Evolutionary conservation across 2,797 vertebrate genomes (phyloP), one percentile per base, ranked within the genome.

Genomic region (Rhynchotus rufescens): DNA sequence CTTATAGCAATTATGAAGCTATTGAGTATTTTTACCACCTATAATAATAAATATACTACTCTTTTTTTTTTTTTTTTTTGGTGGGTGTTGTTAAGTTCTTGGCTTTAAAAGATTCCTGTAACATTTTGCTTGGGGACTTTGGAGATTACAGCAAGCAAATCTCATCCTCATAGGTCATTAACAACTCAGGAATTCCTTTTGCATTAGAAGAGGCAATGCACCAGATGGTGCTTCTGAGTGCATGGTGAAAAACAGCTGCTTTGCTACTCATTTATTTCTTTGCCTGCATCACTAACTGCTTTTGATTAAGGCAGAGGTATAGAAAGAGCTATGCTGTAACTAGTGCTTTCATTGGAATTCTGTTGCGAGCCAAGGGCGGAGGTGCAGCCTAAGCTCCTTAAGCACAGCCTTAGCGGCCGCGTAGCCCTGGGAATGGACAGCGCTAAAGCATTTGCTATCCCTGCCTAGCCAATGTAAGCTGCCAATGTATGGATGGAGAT

Each of bases 211-310:
- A 84, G 40, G 78, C 80, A 86, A 40, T 0, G 0, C 38, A 76
- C 45, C 95, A 94, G 92, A 92, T 93, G 90, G 86, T 90, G 72
- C 56, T 42, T 67, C 47, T 49, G 60, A 89, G 83, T 88, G 51
- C 88, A 6, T 34, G 71, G 75, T 49, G 28, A 42, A 44, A 84
- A 64, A 1, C 90, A 88, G 84, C 90, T 96, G 95, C 80, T 86
- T 45, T 52, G 56, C 80, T 44, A 4, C 73, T 71, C 44, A n/a
- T 7, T 82, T 75, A 78, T 75, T 59, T n/a, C 86, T 60, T 36
- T 19, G 13, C 92, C 74, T 47, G 54, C 68, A n/a, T 69, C 67
- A 75, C 64, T 73, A 84, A 25, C 9, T 22, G 75, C 60, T 77
- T 60, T n/a, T 80, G 80, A 42, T 67, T 65, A 75, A 90, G 88